Evolutionary conservation across 2,113 vertebrate genomes (phyloP), one percentile per base, ranked within the genome.

Genomic region (Alligator mississippiensis): DNA sequence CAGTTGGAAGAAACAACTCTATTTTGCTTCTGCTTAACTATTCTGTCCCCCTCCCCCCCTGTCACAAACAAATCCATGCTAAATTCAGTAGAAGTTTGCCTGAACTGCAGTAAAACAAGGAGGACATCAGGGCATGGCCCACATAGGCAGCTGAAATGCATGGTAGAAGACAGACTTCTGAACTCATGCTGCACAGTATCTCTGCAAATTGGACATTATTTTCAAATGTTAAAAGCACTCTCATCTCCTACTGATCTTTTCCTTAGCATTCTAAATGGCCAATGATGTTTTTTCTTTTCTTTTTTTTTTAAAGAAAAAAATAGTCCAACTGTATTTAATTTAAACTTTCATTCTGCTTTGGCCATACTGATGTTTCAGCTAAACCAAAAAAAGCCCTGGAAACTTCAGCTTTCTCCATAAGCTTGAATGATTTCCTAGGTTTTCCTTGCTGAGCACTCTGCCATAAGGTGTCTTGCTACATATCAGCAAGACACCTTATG

Each of bases 281-380:
- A 83, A 47, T 34, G 9, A 47, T 47, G 9, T 47, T 47, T 47
- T 47, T 47, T 47, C 55, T 79, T 2, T 78, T 92, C 59, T 79
- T 2, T 81, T 92, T 74, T 62, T 70, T 28, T 34, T 19, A 24
- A 21, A 19, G 27, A 16, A 22, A 15, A 61, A 28, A 25, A 9
- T 21, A 63, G 47, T 82, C 86, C 58, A 47, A 47, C 64, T 63
- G 13, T 38, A 28, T 8, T 88, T 25, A 88, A 76, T 89, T 70
- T 80, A 30, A 86, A 63, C 58, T 91, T 82, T 28, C 16, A 2
- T 91, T 84, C 62, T 91, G 79, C 64, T 80, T 82, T 86, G 47
- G 14, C 7, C 4, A n/a, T 75, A 30, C 14, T 57, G 62, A 75
- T 57, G 64, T 28, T 24, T 77, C 5, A 2, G 15, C 60, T 24